These are phyloP conservation scores for Isichthys henryi DNA, from an alignment of 2,113 vertebrate species.

Conservation along the genomic window DNA sequence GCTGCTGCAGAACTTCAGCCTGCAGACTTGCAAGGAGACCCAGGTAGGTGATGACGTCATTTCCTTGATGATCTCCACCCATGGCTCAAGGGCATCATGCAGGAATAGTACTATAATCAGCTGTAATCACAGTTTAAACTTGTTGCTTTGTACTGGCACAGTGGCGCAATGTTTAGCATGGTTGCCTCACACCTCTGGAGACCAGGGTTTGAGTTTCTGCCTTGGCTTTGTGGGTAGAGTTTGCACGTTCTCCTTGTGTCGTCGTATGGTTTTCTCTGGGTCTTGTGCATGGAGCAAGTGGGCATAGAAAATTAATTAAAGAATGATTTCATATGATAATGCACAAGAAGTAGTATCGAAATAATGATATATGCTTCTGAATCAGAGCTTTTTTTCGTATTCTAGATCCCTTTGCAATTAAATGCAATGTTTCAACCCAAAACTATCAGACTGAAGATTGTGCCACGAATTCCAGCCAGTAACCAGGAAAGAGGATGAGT, in stretches of 20 bases:
- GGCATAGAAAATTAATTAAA: too few species aligned
- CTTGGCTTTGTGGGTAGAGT: too few species aligned
- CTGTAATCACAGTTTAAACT: not conserved
- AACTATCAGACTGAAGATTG: slow-evolving; percentile 56
- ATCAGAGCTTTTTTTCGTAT: not conserved
- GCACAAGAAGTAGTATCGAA: not conserved
- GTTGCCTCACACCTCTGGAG: too few species aligned
- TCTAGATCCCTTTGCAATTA: slow-evolving; percentile 55
- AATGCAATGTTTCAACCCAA: slow-evolving; percentile 40
- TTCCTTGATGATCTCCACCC: not conserved
- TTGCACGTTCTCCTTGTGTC: too few species aligned
- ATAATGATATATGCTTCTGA: not conserved
- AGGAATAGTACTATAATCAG: not conserved
- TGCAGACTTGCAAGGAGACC: slow-evolving; percentile 62
- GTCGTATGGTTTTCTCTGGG: too few species aligned
- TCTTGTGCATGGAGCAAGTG: not conserved
- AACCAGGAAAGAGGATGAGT: not conserved
- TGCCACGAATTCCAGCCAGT: slow-evolving; percentile 32
- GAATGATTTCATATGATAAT: not conserved
- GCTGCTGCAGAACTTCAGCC: slow-evolving; percentile 56
- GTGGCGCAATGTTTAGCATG: too few species aligned
- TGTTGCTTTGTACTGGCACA: too few species aligned
- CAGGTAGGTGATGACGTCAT: slow-evolving; percentile 43
- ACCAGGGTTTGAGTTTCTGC: too few species aligned
- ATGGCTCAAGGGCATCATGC: not conserved